These are phyloP conservation scores for Drosophila borborema DNA, from an alignment of 2,888 invertebrate genomes.

Conservation along the genomic window DNA sequence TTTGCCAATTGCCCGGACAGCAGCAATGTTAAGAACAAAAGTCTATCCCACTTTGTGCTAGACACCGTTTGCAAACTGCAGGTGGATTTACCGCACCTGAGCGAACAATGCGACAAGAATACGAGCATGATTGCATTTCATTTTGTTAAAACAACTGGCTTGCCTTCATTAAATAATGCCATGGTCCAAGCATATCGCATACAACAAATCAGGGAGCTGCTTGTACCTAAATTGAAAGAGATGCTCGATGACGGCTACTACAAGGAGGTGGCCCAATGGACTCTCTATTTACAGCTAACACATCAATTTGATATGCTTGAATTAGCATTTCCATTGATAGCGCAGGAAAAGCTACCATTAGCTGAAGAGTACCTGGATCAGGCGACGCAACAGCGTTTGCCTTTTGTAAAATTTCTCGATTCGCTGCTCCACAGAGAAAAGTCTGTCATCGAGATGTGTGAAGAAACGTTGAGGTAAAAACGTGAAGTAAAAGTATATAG, in stretches of 20 bases:
- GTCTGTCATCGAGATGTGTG: slow-evolving; percentile 87
- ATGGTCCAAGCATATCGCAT: slow-evolving; percentile 89
- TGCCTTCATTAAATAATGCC: slow-evolving; percentile 88
- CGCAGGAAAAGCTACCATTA: slow-evolving; percentile 92
- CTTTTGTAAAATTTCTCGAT: slow-evolving; percentile 90
- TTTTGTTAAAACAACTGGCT: slow-evolving; percentile 89
- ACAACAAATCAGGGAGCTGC: slow-evolving; percentile 87
- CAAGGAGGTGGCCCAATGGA: slow-evolving; percentile 91
- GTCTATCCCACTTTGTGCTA: slow-evolving; percentile 85
- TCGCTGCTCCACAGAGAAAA: slow-evolving; percentile 88
- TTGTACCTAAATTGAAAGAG: slow-evolving; percentile 88
- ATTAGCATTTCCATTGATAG: slow-evolving; percentile 91
- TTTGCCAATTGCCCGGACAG: slow-evolving; percentile 84
- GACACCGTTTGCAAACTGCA: slow-evolving; percentile 88
- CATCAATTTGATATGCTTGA: slow-evolving; percentile 89
- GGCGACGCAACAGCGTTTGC: slow-evolving; percentile 88
- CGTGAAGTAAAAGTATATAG: background rate
- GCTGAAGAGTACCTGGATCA: slow-evolving; percentile 91
- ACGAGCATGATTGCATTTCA: slow-evolving; percentile 91
- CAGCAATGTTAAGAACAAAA: slow-evolving; percentile 84
- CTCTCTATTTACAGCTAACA: slow-evolving; percentile 89
- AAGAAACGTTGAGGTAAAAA: slow-evolving; percentile 86
- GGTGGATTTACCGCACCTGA: slow-evolving; percentile 83
- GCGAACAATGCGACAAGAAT: slow-evolving; percentile 85
- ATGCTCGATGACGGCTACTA: slow-evolving; percentile 87